phyloP scores from a whole-genome alignment of 2,888 invertebrate species.

The Meganola albula region DNA sequence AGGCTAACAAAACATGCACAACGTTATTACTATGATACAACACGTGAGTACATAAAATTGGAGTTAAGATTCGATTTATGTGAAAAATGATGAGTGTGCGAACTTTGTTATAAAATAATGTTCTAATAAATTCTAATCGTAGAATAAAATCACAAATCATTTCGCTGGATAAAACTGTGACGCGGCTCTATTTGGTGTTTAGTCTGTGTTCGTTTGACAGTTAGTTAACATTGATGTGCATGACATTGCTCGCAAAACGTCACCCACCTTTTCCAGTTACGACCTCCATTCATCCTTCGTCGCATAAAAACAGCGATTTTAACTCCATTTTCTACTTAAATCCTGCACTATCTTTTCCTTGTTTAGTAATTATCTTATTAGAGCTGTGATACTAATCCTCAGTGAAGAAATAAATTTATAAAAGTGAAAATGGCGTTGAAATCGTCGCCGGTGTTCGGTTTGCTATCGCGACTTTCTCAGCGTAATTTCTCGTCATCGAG shows the following conservation, averaged over 20 bases:
- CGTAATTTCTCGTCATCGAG: conserved; percentile 64
- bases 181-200: no score
- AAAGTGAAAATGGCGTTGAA: conserved; percentile 67
- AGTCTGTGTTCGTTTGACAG: conserved; percentile 14
- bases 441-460: conserved; percentile 60
- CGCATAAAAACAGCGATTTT: conserved; percentile 39
- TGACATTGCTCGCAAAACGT: no score
- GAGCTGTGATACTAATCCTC: conserved; percentile 32
- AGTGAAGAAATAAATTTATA: conserved; percentile 25
- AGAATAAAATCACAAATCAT: not conserved
- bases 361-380: conserved; percentile 19
- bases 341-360: conserved; percentile 28
- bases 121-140: not conserved
- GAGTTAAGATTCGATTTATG: no score
- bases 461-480: conserved; percentile 49
- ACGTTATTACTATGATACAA: no score
- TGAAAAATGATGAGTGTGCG: no score
- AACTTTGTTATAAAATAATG: not conserved
- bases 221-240: conserved; percentile 18
- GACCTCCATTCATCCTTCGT: conserved; percentile 75
- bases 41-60: no score
- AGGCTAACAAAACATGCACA: no score
- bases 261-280: conserved; percentile 32
- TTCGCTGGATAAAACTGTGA: conserved; percentile 2
- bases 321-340: conserved; percentile 47